phyloP scores from a whole-genome alignment of 2,888 invertebrate genomes.

The Rotaria socialis region DNA sequence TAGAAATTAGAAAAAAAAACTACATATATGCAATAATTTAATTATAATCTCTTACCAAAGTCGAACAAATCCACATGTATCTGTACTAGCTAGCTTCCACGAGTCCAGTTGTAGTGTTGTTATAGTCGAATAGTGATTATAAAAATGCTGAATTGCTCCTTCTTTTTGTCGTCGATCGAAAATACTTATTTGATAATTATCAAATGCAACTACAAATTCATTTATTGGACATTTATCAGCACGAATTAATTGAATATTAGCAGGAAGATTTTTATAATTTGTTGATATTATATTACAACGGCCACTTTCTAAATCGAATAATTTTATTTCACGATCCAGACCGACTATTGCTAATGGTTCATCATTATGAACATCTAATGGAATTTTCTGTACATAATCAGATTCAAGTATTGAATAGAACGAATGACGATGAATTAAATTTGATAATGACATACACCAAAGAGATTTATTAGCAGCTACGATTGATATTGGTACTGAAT shows the following conservation, averaged over 20 bases:
- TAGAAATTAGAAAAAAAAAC: neutral
- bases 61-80: neutral
- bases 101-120: slow-evolving; percentile 11
- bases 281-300: slow-evolving; percentile 22
- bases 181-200: neutral
- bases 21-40: neutral
- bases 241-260: neutral
- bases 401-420: neutral
- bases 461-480: neutral
- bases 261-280: neutral
- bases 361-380: slow-evolving; percentile 28
- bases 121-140: neutral
- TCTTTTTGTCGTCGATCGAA: slow-evolving; percentile 23
- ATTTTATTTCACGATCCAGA: neutral
- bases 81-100: slow-evolving; percentile 25
- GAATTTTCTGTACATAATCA: neutral
- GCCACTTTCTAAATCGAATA: slow-evolving; percentile 29
- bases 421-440: neutral
- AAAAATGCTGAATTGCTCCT: slow-evolving; percentile 23
- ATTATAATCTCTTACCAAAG: neutral
- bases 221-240: slow-evolving; percentile 10
- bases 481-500: neutral
- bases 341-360: slow-evolving; percentile 23
- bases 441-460: slow-evolving; percentile 28
- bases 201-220: slow-evolving; percentile 21